Evolutionary conservation across 2,888 invertebrate genomes (phyloP), one percentile per base, ranked within the genome.

Genomic region (Trissolcus japonicus): DNA sequence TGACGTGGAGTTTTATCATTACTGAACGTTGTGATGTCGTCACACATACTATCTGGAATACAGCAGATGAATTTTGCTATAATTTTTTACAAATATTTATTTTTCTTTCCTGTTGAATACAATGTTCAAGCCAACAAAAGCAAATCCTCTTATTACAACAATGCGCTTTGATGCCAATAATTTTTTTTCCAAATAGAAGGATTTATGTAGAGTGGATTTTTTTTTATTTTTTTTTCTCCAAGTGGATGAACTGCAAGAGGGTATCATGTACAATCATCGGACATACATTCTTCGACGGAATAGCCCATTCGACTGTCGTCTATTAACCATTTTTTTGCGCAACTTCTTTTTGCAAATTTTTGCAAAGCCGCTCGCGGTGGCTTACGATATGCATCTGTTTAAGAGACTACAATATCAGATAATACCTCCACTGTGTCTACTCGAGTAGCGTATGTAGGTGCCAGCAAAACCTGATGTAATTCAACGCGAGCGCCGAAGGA

Each of bases 391-490:
- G 74, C 73, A 78, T 78, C 69, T 69, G 57, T 71, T 73, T 77
- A 54, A 75, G 66, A 63, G 59, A 68, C 40, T 75, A 75, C 71
- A 72, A 79, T 77, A 77, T 67, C 56, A 76, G 76, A 79, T 72
- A 78, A 76, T 74, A 65, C 66, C 50, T 53, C 57, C 48, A 41
- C 54, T 71, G 66, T 68, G 63, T 68, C 62, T 48, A 69, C 77
- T 75, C 72, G 61, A 74, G 76, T 78, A 79, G 71, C 71, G 73
- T 74, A 80, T 67, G 78, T 77, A 75, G 75, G 73, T 78, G 78
- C 76, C 65, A 29, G 73, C 71, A 60, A 66, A 78, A 76, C 79
- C 80, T 79, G 75, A 81, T 80, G 82, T 82, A 82, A 80, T 78
- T 78, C 80, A 72, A 81, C 74, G 79, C 77, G 79, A 81, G 77